Base-by-base conservation (phyloP, 2,888 invertebrate genomes). In the Zele albiditarsus region DNA sequence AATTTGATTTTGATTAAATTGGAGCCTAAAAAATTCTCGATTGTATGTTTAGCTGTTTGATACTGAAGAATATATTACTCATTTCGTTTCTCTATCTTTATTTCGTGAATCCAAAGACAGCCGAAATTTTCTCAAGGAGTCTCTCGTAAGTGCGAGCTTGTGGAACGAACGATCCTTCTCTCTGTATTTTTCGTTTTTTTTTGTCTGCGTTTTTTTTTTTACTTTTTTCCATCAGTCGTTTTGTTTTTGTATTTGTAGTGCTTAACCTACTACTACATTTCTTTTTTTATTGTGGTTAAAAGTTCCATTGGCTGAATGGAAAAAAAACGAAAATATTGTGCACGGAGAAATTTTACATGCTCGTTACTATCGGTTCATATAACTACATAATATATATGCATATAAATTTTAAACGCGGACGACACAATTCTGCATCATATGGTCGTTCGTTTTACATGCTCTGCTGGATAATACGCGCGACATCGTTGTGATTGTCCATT, bases 371-470 rank as follows among this genome's bases (percentile, higher is more conserved):
- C 66, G 69, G 74, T 75, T 77, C 77, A 57, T 68, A 63, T 75
- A 46, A 49, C 31, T 63, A 71, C 28, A 58, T 27, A 33, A 58
- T 38, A 72, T 38, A 14, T 60, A 49, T 68, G 31, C 62, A 20
- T n/a, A 53, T 25, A 72, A 8, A 58, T 66, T 66, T 33, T 67
- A 25, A 63, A 72, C 46, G 65, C 62, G 46, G 49, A 62, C 31
- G 42, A 70, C 20, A 49, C 42, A 4, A n/a, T 20, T 53, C 20
- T 53, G 53, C 63, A 33, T n/a, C n/a, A 33, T 20, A 33, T 33
- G 74, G 74, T 80, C 78, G 80, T 84, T 83, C 83, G 83, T 84
- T 83, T 83, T 82, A 82, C 83, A 83, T 81, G 78, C 76, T 81
- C 80, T 79, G 78, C 78, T 77, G 73, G 70, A 68, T 63, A 63